Evolutionary conservation across 2,113 vertebrate species (phyloP), one percentile per base, ranked within the genome.

Genomic region (Mungos mungo): DNA sequence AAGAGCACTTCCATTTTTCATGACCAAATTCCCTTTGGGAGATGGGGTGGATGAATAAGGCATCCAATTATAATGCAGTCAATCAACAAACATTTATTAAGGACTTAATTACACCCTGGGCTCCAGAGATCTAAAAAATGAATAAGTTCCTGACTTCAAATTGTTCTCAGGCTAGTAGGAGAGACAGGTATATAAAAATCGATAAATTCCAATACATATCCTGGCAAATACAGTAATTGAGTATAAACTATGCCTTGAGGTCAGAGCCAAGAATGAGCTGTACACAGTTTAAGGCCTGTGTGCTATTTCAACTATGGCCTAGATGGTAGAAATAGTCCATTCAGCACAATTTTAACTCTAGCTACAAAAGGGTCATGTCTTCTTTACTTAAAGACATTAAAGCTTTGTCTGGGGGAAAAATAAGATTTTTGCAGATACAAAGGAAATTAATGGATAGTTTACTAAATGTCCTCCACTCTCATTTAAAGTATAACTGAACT

Each of bases 381-480:
- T 81, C 50, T 90, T 93, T 87, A 76, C 8, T 85, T 90, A 94
- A 93, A 96, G 88, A 52, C 38, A 90, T 95, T 47, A 86, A 94
- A 41, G 13, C 18, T 91, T 74, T 72, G 33, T 90, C 29, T 92
- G 35, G 60, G 3, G 9, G 11, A 19, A 83, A 83, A 47, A 35
- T 14, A 35, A 57, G 65, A 77, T 35, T 77, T 90, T 90, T 90
- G 0, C 25, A 95, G 33, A n/a, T 82, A 79, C 41, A 60, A 90
- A 94, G 31, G 21, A 90, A 93, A 95, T 79, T 45, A 95, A 84
- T 31, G 80, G 52, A 57, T 14, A 60, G 33, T 82, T 93, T 88
- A 89, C 10, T 50, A 93, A 90, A 94, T 3, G 2, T 81, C 65
- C 18, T 74, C 38, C 1, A 35, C 19, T 45, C 11, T 90, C 68